Percentiles rank a stretch among this genome's conserved stretches.
phyloP scores from a whole-genome alignment of 2,113 vertebrate genomes.

The Planiliza haematocheilus region DNA sequence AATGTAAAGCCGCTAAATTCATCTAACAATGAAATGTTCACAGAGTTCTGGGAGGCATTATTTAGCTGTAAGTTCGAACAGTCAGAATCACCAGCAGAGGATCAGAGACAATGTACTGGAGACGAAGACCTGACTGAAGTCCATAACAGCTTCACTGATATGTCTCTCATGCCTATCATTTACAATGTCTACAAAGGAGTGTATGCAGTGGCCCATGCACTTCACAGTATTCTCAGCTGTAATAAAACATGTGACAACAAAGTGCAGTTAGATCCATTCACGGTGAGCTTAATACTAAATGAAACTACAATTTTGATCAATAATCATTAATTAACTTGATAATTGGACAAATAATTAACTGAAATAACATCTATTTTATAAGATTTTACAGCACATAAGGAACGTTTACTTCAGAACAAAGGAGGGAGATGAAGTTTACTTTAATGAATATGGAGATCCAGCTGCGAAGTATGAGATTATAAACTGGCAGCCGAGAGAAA shows the following conservation, averaged over 20 bases:
- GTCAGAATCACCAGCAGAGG: neutral
- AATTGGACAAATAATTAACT: neutral
- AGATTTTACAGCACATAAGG: conserved; percentile 72
- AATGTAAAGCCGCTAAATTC: conserved; percentile 64
- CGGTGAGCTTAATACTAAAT: conserved; percentile 52
- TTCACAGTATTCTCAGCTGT: conserved; percentile 68
- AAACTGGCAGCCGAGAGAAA: conserved; percentile 74
- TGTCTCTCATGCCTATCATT: conserved; percentile 78
- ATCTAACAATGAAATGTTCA: conserved; percentile 64
- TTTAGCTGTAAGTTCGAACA: too few species aligned
- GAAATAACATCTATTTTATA: neutral
- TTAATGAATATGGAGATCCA: conserved; percentile 76
- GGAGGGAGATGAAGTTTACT: conserved; percentile 75
- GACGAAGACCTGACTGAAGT: conserved; percentile 63
- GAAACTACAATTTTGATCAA: neutral
- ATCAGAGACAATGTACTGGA: conserved; percentile 63
- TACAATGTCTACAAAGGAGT: conserved; percentile 80
- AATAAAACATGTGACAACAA: conserved; percentile 64
- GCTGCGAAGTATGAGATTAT: conserved; percentile 79
- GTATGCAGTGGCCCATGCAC: conserved; percentile 73
- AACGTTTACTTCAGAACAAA: conserved; percentile 75
- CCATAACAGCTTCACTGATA: conserved; percentile 75
- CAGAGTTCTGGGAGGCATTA: too few species aligned
- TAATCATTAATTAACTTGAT: neutral
- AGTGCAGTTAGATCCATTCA: conserved; percentile 54